A percentile compares a stretch with the other conserved stretches of the same genome.
Conservation (phyloP, 2,888 invertebrate genomes). For the Drosophila algonquin region DNA sequence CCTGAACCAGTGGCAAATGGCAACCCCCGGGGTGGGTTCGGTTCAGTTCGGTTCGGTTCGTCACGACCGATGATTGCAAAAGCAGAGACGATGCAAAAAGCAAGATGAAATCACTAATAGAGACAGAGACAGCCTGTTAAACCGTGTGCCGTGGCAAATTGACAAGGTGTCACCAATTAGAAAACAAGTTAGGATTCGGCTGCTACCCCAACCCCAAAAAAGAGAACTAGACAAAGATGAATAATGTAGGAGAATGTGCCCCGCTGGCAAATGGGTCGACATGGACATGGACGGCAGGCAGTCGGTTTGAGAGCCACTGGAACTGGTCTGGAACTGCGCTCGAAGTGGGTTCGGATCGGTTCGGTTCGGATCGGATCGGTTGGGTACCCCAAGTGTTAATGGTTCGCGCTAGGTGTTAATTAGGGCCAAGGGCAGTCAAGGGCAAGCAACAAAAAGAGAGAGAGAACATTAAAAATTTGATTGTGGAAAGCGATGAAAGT, state of each 20-base stretch:
- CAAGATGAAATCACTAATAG: constrained; percentile 59
- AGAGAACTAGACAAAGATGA: constrained; percentile 18
- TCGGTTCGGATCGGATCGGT: background rate
- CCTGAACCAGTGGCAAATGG: constrained; percentile 13
- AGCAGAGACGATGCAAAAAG: constrained; percentile 24
- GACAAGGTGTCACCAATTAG: constrained; percentile 83
- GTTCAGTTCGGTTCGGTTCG: constrained; percentile 42
- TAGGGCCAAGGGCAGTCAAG: constrained; percentile 65
- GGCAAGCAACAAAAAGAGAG: constrained; percentile 14
- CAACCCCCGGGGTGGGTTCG: constrained; percentile 54
- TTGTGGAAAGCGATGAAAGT: constrained; percentile 62
- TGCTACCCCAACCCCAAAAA: constrained; percentile 9
- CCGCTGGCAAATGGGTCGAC: constrained; percentile 52
- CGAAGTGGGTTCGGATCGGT: background rate
- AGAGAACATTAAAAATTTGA: constrained; percentile 50
- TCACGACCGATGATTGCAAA: constrained; percentile 42
- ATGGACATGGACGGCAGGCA: background rate
- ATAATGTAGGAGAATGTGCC: constrained; percentile 34
- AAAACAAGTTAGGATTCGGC: constrained; percentile 68
- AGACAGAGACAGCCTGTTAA: constrained; percentile 71
- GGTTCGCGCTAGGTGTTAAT: constrained; percentile 75
- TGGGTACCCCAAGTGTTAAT: constrained; percentile 72
- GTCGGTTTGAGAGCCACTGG: constrained; percentile 62
- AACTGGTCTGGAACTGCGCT: constrained; percentile 48
- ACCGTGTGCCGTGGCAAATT: constrained; percentile 75